Evolutionary conservation across 1,140 invertebrate species (phyloP).

Genomic region (Hypsibius dujardini): DNA sequence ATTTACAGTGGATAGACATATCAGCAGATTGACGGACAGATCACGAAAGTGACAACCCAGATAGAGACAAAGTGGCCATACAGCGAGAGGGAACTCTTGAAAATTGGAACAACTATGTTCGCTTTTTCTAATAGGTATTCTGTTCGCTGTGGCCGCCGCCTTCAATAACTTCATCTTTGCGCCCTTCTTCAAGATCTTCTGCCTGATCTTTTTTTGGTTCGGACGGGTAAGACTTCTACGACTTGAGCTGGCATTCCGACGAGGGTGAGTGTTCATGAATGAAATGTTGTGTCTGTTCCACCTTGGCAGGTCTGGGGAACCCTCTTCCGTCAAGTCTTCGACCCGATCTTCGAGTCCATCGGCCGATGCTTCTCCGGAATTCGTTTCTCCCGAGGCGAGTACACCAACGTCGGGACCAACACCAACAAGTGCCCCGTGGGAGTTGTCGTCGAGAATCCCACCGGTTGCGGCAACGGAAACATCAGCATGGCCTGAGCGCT

Average conservation of each 20-base stretch:
- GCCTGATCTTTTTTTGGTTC: neutral
- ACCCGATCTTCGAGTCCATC: conserved; percentile 9
- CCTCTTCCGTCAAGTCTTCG: neutral
- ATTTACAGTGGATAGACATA: no score
- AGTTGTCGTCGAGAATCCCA: neutral
- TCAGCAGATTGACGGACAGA: neutral
- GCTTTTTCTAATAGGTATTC: neutral
- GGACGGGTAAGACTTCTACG: conserved; percentile 11
- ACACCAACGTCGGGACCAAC: conserved; percentile 6
- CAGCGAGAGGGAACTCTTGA: no score
- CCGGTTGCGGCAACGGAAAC: neutral
- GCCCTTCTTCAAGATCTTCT: conserved; percentile 14
- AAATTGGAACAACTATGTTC: neutral
- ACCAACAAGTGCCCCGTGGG: neutral
- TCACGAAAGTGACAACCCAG: neutral
- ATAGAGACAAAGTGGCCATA: neutral
- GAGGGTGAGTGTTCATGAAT: neutral
- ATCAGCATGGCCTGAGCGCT: neutral
- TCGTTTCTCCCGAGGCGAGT: neutral
- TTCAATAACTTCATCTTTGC: conserved; percentile 3
- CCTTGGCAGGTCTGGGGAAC: neutral
- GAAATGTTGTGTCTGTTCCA: neutral
- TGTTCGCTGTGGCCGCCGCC: neutral
- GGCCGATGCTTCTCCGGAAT: conserved; percentile 7
- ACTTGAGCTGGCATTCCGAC: neutral